These are phyloP conservation scores for Arrhamphus sclerolepis DNA, from an alignment of 2,797 vertebrate genomes.

Conservation along the genomic window DNA sequence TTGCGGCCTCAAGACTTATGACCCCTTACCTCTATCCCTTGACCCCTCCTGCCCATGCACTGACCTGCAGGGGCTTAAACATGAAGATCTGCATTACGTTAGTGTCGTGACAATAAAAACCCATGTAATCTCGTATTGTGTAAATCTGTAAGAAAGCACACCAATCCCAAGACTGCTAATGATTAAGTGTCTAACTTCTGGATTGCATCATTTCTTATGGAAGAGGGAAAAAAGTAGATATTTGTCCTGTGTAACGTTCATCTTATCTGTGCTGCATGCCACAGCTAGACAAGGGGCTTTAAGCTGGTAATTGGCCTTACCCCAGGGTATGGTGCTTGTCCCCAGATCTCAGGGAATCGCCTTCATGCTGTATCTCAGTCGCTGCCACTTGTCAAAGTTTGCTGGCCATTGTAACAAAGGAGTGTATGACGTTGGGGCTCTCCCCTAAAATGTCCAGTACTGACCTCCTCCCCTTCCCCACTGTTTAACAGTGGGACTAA, in stretches of 20 bases:
- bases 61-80: constrained; percentile 51
- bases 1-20: constrained; percentile 29
- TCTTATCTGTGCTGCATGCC: constrained; percentile 76
- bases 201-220: constrained; percentile 47
- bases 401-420: constrained; percentile 58
- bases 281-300: constrained; percentile 63
- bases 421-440: constrained; percentile 66
- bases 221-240: constrained; percentile 50
- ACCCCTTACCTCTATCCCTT: constrained; percentile 53
- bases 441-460: constrained; percentile 56
- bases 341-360: constrained; percentile 70
- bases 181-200: constrained; percentile 55
- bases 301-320: constrained; percentile 72
- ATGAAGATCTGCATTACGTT: constrained; percentile 34
- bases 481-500: constrained; percentile 73
- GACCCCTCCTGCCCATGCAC: constrained; percentile 41
- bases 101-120: constrained; percentile 30
- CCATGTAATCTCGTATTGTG: constrained; percentile 13
- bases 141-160: constrained; percentile 10
- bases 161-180: constrained; percentile 15
- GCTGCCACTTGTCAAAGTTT: constrained; percentile 21
- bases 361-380: constrained; percentile 35
- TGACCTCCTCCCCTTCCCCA: constrained; percentile 63
- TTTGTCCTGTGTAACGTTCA: constrained; percentile 60
- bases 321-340: constrained; percentile 67